Evolutionary conservation across 2,797 vertebrate genomes (phyloP).

Genomic region (Zalophus californianus): DNA sequence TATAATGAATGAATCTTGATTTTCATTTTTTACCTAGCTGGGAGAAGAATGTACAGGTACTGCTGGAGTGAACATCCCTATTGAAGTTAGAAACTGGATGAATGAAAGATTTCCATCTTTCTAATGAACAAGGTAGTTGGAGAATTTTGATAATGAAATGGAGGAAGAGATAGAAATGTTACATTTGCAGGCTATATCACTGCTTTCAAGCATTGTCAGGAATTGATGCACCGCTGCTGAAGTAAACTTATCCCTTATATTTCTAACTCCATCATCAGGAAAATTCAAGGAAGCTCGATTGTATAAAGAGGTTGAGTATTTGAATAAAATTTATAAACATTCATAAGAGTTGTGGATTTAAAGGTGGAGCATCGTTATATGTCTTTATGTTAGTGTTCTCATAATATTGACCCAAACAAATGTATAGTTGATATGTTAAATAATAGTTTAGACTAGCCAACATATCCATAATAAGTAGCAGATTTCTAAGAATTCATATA

Average conservation of each 20-base stretch:
- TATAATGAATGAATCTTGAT: background rate
- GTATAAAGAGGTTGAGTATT: background rate
- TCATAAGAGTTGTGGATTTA: background rate
- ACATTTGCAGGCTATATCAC: background rate
- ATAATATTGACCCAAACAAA: background rate
- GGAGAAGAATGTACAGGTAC: background rate
- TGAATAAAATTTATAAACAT: background rate
- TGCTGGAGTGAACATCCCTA: background rate
- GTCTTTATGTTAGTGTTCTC: background rate
- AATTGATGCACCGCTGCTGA: background rate
- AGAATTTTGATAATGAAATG: slow-evolving; percentile 12
- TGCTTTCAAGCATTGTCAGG: background rate
- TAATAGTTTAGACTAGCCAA: background rate
- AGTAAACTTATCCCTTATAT: background rate
- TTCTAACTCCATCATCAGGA: background rate
- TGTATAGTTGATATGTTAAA: background rate
- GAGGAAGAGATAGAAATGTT: background rate
- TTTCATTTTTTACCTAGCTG: slow-evolving; percentile 10
- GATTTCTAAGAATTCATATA: background rate
- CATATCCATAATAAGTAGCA: background rate
- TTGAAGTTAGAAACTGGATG: background rate
- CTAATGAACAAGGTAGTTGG: background rate
- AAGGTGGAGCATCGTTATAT: background rate
- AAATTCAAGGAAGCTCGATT: background rate
- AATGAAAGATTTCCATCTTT: background rate